Conservation (phyloP, 1,140 invertebrate species). For the Leucophenga varia region DNA sequence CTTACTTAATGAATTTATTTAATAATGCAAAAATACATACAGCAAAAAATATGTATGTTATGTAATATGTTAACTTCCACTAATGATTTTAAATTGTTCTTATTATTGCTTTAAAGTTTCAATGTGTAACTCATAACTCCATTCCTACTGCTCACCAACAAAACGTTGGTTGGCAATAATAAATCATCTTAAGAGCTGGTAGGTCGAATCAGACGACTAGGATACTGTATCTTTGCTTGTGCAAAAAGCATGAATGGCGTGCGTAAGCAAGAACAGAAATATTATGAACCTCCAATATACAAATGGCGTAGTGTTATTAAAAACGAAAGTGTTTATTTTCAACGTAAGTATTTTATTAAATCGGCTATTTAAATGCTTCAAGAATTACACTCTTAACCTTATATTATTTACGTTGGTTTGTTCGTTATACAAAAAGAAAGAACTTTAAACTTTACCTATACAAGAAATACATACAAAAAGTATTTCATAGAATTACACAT, state of each 20-base stretch:
- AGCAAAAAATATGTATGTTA: too few species aligned
- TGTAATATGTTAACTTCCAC: too few species aligned
- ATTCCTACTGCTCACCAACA: slow-evolving; percentile 5
- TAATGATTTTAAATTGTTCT: slow-evolving; percentile 10
- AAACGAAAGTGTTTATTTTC: too few species aligned
- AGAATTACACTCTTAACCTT: too few species aligned
- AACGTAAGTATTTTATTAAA: too few species aligned
- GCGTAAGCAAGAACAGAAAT: slow-evolving; percentile 46
- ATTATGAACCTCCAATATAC: slow-evolving; percentile 75
- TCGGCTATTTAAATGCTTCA: too few species aligned
- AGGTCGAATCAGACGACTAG: slow-evolving; percentile 58
- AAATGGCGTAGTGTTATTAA: too few species aligned
- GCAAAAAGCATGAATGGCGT: slow-evolving; percentile 66
- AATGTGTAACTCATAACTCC: neutral
- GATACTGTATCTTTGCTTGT: slow-evolving; percentile 67
- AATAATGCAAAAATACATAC: slow-evolving; percentile 3
- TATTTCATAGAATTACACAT: too few species aligned
- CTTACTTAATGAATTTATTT: neutral
- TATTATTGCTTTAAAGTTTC: slow-evolving; percentile 7
- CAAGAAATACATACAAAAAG: too few species aligned
- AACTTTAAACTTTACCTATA: too few species aligned
- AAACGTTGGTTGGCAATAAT: slow-evolving; percentile 5
- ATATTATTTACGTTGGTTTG: too few species aligned
- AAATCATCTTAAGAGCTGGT: slow-evolving; percentile 70
- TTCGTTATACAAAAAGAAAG: too few species aligned